Base-by-base conservation (phyloP, 37 sponge, comb jelly and placozoan species). In the Lycopodina hypogea region DNA sequence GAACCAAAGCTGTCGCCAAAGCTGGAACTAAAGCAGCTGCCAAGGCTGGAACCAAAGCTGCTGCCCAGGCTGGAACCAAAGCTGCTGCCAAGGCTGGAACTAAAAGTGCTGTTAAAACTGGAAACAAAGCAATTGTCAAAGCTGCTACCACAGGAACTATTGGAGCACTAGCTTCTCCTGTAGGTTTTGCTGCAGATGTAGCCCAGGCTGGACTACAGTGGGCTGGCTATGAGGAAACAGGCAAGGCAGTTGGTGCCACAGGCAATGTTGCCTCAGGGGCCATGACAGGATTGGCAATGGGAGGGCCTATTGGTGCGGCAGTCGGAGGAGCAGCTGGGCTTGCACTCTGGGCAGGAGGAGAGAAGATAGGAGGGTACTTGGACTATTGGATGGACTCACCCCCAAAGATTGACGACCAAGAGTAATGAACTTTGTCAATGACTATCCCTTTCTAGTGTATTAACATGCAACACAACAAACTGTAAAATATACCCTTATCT, bases 261-360 rank as follows among this genome's bases (percentile, higher is more conserved):
- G 77, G 77, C 42, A 62, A 77, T 62, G 58, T 77, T 38, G 77
- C 77, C 24, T 34, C 63, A 62, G 77, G 77, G 21, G 77, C 77
- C n/a, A 35, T 56, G 21, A 32, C 48, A 23, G 75, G 75, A 75
- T 33, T 19, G 17, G n/a, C 39, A 32, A 28, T 42, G 22, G 77
- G 40, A 36, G 77, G 77, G 26, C 77, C 63, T 19, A 21, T 38
- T 2, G 77, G 77, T 17, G 77, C 77, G 34, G 77, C 21, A 37
- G 58, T 58, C 30, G 77, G 77, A 62, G 77, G 38, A 7, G 12
- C 30, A 42, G 77, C 42, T 62, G 77, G 77, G 22, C 29, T 40
- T 39, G 64, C 17, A 29, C 28, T 75, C 21, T 75, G 76, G 76
- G 37, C 55, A 17, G 42, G 19, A 35, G 61, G 61, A 40, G 76